phyloP scores from a whole-genome alignment of 2,113 vertebrate genomes.

The Eurypyga helias region DNA sequence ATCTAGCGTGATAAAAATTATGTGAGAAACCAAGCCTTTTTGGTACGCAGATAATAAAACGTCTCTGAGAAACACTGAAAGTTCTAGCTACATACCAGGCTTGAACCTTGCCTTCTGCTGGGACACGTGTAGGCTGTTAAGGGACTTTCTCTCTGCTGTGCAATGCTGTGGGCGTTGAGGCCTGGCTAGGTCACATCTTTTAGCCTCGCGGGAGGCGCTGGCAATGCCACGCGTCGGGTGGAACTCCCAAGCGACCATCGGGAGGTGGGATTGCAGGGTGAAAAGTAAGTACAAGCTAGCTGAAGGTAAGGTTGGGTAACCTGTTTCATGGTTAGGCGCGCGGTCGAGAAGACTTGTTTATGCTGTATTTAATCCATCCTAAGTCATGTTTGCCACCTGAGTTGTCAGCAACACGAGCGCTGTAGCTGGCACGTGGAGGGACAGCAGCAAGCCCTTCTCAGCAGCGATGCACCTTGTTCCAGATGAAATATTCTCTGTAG shows the following conservation, averaged over 20 bases:
- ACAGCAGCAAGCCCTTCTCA: neutral
- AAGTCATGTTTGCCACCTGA: neutral
- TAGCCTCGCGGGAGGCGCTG: neutral
- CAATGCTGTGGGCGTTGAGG: neutral
- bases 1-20: neutral
- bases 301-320: neutral
- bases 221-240: neutral
- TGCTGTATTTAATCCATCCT: neutral
- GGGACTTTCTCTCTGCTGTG: neutral
- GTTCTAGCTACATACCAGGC: neutral
- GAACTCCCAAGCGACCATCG: neutral
- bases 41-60: neutral
- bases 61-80: neutral
- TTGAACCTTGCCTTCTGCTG: neutral
- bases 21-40: neutral
- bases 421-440: neutral
- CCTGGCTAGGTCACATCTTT: neutral
- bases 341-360: neutral
- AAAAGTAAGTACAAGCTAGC: no score
- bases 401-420: neutral
- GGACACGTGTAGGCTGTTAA: neutral
- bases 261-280: neutral
- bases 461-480: rapidly evolving
- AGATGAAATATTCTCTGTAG: neutral
- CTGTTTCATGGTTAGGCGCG: neutral